A percentile compares a stretch with the other conserved stretches of the same genome.
Conservation (phyloP, 2,888 invertebrate species). For the Volucella inanis region DNA sequence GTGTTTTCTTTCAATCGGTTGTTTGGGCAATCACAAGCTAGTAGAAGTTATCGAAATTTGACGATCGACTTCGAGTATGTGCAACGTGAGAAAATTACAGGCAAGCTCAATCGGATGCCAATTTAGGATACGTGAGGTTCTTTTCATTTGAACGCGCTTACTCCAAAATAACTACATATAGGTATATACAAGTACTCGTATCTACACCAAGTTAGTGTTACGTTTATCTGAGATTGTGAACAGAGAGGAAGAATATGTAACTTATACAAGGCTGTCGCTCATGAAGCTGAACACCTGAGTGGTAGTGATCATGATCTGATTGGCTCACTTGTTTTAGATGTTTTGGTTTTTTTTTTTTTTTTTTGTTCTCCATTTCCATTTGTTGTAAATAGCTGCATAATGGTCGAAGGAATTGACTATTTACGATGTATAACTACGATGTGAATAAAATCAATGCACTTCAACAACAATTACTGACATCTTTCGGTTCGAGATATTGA, state of each 20-base stretch:
- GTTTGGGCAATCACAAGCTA: conserved; percentile 61
- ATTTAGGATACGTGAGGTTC: conserved; percentile 68
- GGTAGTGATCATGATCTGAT: conserved; percentile 68
- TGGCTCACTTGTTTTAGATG: conserved; percentile 56
- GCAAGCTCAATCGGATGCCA: conserved; percentile 67
- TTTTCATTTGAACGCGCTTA: conserved; percentile 49
- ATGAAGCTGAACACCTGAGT: conserved; percentile 74
- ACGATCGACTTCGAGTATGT: conserved; percentile 60
- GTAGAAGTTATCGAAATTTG: conserved; percentile 72
- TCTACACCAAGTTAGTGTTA: conserved; percentile 51
- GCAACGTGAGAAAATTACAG: conserved; percentile 72
- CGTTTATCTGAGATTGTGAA: conserved; percentile 57
- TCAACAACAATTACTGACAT: conserved; percentile 50
- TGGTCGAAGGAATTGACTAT: conserved; percentile 55
- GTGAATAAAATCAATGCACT: conserved; percentile 32
- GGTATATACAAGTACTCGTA: background rate
- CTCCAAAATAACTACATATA: background rate
- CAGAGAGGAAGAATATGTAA: conserved; percentile 61
- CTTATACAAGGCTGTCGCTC: conserved; percentile 72
- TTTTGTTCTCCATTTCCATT: background rate
- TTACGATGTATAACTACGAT: conserved; percentile 29
- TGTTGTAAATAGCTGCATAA: conserved; percentile 56
- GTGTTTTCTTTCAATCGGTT: conserved; percentile 71
- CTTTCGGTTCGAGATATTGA: conserved; percentile 41
- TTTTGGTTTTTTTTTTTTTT: conserved; percentile 22